Base-by-base conservation (phyloP, 64 coral and sea anemone species). In the Montipora capricornis region DNA sequence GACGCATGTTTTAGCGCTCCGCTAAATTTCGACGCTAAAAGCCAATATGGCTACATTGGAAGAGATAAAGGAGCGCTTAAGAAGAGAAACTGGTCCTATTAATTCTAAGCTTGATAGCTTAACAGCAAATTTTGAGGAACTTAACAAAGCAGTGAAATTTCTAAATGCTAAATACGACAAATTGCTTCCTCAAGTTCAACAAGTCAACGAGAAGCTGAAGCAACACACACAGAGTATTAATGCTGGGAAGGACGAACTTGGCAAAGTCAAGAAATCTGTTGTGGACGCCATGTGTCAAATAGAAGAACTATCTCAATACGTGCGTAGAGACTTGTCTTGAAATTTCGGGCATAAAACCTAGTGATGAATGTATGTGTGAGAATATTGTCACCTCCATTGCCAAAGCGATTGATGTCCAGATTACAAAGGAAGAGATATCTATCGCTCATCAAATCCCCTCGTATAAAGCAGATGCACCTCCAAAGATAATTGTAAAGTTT, bases 141-240 rank as follows among this genome's bases (percentile, higher is more conserved):
- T 24, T 24, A 24, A 24, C 22, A 24, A 5, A 11, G 8, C 84
- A 8, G 68, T 87, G 47, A 74, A 73, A 47, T 87, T 60, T 17
- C 44, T 87, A 8, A 73, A 49, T 73, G 68, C 9, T 19, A 87
- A 87, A n/a, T 87, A 87, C 74, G 84, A 87, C 84, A 64, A 87
- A 45, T 45, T 87, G 67, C 51, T 87, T 4, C 51, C 48, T n/a
- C 46, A 71, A 60, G 74, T 87, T 16, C 84, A 87, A 47, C 19
- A n/a, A n/a, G 68, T 20, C 8, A 74, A 87, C 44, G 68, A 73
- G 51, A 74, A 87, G 74, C 12, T 52, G 13, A 47, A 20, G 13
- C 48, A 45, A 44, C 68, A 73, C 10, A 48, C 67, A 29, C 19
- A 47, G 46, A 74, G 74, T 26, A 74, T 87, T 52, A 73, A 17